Evolutionary conservation across 1,140 invertebrate species (phyloP), one percentile per base, ranked within the genome.

Genomic region (Papilio xuthus): DNA sequence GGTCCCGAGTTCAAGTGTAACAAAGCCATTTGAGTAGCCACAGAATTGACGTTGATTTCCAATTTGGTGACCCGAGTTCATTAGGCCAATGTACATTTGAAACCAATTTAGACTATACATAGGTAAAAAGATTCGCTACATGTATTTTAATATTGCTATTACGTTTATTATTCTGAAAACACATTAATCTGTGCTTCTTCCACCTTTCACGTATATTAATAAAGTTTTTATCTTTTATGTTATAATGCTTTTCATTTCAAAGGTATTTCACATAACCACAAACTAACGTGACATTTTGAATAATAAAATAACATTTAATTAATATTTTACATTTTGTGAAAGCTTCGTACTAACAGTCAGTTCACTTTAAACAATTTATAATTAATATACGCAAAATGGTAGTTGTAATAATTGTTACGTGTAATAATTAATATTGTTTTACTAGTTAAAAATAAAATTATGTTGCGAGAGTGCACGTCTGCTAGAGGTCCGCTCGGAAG

Each of bases 11-110:
- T 79, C 80, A 81, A 76, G 78, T 81, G 81, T 81, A 77, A 78
- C 75, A 44, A 53, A 80, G 71, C 73, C 77, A 72, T 79, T 79
- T 80, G 79, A 80, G 77, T 78, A 69, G 60, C 67, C 76, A 71
- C 75, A 80, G 73, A 82, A 79, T 78, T 81, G 71, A 76, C 71
- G 70, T 74, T 79, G 78, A 83, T 80, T 83, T 80, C 42, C 79
- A 84, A 81, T 84, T 73, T 73, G 44, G 3, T 80, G 81, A 41
- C 69, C 56, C 26, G 63, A 81, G 70, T 79, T 78, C 23, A 67
- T 67, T 13, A 26, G 53, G 75, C 37, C 50, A 67, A n/a, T 60
- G 13, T 50, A 41, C 42, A 73, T 73, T 73, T 47, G 12, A 44
- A 73, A 73, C 47, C 23, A 15, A 26, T 73, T 50, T 13, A 28